A percentile compares a stretch with the other conserved stretches of the same genome.
phyloP scores from a whole-genome alignment of 2,797 vertebrate genomes.

The Octomys mimax region DNA sequence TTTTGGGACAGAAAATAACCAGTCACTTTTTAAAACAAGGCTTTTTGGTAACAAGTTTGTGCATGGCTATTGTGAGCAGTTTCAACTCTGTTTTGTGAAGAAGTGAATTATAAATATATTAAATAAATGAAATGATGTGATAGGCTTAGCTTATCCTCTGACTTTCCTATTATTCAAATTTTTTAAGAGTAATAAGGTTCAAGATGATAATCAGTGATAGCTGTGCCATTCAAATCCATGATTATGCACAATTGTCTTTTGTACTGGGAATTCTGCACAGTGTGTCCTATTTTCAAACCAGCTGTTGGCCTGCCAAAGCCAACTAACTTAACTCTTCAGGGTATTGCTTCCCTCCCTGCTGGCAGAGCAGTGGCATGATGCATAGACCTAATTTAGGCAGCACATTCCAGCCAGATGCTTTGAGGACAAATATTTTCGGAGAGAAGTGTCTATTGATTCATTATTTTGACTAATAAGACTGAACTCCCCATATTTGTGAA shows the following conservation, averaged over 20 bases:
- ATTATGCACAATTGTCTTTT: background rate
- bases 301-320: background rate
- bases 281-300: background rate
- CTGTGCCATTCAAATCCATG: background rate
- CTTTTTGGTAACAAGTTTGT: background rate
- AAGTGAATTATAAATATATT: slow-evolving; percentile 47
- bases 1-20: slow-evolving; percentile 37
- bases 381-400: background rate
- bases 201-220: slow-evolving; percentile 33
- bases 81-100: slow-evolving; percentile 39
- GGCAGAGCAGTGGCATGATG: background rate
- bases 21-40: background rate
- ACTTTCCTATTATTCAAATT: slow-evolving; percentile 28
- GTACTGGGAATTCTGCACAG: background rate
- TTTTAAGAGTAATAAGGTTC: slow-evolving; percentile 29
- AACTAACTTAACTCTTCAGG: background rate
- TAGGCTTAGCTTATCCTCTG: slow-evolving; percentile 21
- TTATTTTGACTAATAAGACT: slow-evolving; percentile 36
- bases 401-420: background rate
- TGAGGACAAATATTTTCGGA: background rate
- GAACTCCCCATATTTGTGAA: background rate
- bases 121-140: slow-evolving; percentile 57
- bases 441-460: slow-evolving; percentile 44
- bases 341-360: background rate
- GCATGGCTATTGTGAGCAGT: background rate